Evolutionary conservation across 2,113 vertebrate genomes (phyloP), one percentile per base, ranked within the genome.

Genomic region (Haemorhous mexicanus): DNA sequence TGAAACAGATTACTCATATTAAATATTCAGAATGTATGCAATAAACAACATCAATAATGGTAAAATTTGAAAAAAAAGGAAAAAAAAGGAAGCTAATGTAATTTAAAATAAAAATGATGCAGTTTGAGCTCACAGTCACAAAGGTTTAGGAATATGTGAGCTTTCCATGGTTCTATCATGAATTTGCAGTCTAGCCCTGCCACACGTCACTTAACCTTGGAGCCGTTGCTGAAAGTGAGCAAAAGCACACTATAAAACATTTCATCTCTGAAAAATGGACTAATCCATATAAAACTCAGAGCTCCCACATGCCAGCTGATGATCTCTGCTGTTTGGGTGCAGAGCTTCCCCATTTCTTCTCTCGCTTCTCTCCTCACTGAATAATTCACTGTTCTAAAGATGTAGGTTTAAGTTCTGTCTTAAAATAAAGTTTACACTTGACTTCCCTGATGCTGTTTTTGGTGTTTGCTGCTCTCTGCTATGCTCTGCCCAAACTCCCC

Each of bases 371-470:
- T 84, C 63, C 47, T 91, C 62, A 35, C 58, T 72, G 89, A 86
- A 86, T 96, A 93, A 96, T 74, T 86, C 49, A 37, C 84, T 74
- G 43, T 63, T 95, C 43, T 50, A 78, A 93, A 94, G 64, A 89
- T 72, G 52, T 14, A 62, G n/a, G 14, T 17, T 32, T 14, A 39
- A 55, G 13, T 49, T 64, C 53, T 90, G 61, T 67, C 76, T 84
- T 56, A 78, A 63, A 50, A 74, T 49, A 22, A 73, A 92, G 30
- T 80, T 89, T 58, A 63, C 62, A 89, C 21, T 20, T 53, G 35
- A 46, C 35, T 72, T 91, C 35, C 47, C 2, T 0, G 0, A 43
- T 56, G 27, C 23, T 5, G 6, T 52, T 79, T 53, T 75, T 77
- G 9, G 18, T 39, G 49, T 30, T 68, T 61, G 12, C 59, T 70